Conservation (phyloP, 1,140 invertebrate genomes). For the Paraescarpia echinospica region DNA sequence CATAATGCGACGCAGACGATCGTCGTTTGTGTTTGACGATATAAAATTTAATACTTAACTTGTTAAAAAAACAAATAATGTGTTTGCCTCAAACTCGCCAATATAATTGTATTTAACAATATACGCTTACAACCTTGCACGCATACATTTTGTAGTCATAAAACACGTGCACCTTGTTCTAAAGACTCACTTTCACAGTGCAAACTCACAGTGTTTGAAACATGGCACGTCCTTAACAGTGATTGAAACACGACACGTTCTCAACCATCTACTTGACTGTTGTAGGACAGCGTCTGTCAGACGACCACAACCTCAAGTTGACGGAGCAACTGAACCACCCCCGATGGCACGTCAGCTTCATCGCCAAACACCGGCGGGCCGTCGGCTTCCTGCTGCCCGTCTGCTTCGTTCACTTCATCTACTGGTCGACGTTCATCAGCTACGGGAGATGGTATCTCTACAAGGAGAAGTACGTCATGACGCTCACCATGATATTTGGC, state of each 20-base stretch:
- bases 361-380: constrained; percentile 11
- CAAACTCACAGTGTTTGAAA: too few species aligned
- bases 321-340: background rate
- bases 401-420: constrained; percentile 25
- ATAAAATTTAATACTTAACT: too few species aligned
- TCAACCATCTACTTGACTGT: background rate
- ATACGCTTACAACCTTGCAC: too few species aligned
- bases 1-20: background rate
- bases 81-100: too few species aligned
- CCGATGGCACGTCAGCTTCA: background rate
- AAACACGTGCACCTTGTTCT: too few species aligned
- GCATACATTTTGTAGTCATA: background rate
- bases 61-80: too few species aligned
- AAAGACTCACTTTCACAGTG: too few species aligned
- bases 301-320: background rate
- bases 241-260: too few species aligned
- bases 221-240: too few species aligned
- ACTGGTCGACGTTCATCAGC: constrained; percentile 26
- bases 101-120: too few species aligned
- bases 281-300: background rate
- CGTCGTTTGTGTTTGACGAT: background rate
- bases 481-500: constrained; percentile 28
- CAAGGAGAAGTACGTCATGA: constrained; percentile 22
- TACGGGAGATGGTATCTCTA: constrained; percentile 13
- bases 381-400: constrained; percentile 14